Base-by-base conservation (phyloP, 1,140 invertebrate species). In the Acromyrmex echinatior region DNA sequence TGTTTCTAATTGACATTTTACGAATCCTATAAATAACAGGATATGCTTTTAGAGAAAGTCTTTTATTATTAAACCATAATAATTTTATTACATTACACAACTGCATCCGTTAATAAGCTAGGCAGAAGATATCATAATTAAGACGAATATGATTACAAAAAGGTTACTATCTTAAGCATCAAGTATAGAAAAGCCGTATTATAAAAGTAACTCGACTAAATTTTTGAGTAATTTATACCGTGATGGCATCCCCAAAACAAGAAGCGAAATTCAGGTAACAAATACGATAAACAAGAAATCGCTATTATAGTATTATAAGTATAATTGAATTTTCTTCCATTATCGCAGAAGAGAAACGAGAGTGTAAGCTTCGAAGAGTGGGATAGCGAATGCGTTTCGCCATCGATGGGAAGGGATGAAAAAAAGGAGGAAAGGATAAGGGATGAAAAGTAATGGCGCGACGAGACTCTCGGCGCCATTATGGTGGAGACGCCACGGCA, bases 391-490 rank as follows among this genome's bases (percentile, higher is more conserved):
- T 51, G 21, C 82, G 9, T 35, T n/a, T 3, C 28, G 12, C 28
- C 21, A 16, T 25, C 39, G 74, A 5, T 7, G 39, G 2, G 39
- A 14, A 21, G 49, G 9, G 28, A 1, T 51, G 81, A 51, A 68
- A 79, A 79, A 79, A 56, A 66, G 18, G 51, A 68, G 21, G 31
- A 16, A 10, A 18, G 78, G 3, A 56, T 49, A 79, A 86, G 60
- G 49, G 53, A 78, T 79, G 82, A 86, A 86, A 86, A 68, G 74
- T 66, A 66, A 77, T 39, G 28, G 45, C 71, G 60, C 74, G 73
- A 86, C 82, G 58, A 65, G 45, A 65, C 82, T 78, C 81, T 51
- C 39, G 25, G 81, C 58, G 73, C 51, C 65, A 66, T 56, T 77
- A 51, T 25, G 28, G 28, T 45, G 45, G 21, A 77, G 70, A 62